phyloP scores from a whole-genome alignment of 1,140 invertebrate genomes.

The Sycophila sp. region DNA sequence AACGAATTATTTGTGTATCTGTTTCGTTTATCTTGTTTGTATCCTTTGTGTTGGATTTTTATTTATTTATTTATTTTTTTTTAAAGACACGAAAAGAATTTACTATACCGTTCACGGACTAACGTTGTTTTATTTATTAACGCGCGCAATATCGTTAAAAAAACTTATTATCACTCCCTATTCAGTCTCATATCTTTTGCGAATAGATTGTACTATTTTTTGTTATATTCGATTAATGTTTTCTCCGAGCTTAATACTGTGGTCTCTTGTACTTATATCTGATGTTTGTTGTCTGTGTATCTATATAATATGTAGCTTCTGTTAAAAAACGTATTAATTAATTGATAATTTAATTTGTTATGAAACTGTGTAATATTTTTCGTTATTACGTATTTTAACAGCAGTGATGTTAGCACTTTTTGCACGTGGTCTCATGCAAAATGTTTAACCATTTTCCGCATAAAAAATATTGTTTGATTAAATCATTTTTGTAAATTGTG shows the following conservation, averaged over 20 bases:
- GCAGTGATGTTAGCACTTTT: constrained; percentile 30
- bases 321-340: constrained; percentile 23
- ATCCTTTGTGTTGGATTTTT: no score
- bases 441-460: constrained; percentile 15
- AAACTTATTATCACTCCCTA: constrained; percentile 9
- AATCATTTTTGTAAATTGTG: no score
- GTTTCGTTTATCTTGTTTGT: no score
- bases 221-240: constrained; percentile 23
- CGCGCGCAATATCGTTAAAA: not conserved
- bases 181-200: constrained; percentile 9
- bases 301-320: constrained; percentile 12
- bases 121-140: not conserved
- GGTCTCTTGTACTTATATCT: constrained; percentile 13
- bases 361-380: not conserved
- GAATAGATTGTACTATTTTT: not conserved
- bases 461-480: not conserved
- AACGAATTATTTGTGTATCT: not conserved
- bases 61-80: no score
- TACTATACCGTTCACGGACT: not conserved
- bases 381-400: constrained; percentile 16
- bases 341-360: not conserved
- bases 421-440: constrained; percentile 26
- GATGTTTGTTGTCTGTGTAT: constrained; percentile 29
- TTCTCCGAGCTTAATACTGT: constrained; percentile 24
- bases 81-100: not conserved